Percentiles rank a stretch among this genome's conserved stretches.
Evolutionary conservation across 1,140 invertebrate genomes (phyloP).

Genomic region (Calephelis nemesis): DNA sequence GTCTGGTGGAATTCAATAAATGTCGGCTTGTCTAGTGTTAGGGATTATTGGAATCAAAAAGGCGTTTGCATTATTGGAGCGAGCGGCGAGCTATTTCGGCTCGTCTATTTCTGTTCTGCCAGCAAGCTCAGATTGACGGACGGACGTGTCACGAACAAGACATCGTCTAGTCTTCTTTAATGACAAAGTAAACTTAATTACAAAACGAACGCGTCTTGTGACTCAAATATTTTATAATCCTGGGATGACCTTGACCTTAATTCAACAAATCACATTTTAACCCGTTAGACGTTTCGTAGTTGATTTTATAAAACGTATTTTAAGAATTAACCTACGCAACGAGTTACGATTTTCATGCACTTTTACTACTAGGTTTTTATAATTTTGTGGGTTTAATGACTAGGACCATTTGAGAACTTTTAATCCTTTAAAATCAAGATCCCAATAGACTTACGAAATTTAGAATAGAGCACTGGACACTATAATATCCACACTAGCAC

Average conservation of each 20-base stretch:
- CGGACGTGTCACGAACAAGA: conserved; percentile 67
- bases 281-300: conserved; percentile 1
- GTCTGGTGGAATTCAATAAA: conserved; percentile 32
- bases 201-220: conserved; percentile 29
- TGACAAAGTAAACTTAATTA: conserved; percentile 40
- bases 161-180: conserved; percentile 54
- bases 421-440: background rate
- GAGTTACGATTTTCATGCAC: background rate
- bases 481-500: conserved; percentile 25
- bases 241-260: conserved; percentile 69
- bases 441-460: conserved; percentile 1
- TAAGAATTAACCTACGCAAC: background rate
- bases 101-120: conserved; percentile 68
- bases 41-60: conserved; percentile 71
- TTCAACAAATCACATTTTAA: conserved; percentile 24
- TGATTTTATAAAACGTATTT: background rate
- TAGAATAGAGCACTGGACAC: conserved; percentile 15
- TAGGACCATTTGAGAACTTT: background rate
- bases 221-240: conserved; percentile 22
- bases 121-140: conserved; percentile 75
- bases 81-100: conserved; percentile 73
- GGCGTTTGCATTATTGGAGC: conserved; percentile 72
- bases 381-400: background rate
- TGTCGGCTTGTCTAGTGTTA: conserved; percentile 46
- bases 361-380: conserved; percentile 6